These are phyloP conservation scores for Rhagonycha lutea DNA, from an alignment of 2,888 invertebrate species.

Conservation along the genomic window DNA sequence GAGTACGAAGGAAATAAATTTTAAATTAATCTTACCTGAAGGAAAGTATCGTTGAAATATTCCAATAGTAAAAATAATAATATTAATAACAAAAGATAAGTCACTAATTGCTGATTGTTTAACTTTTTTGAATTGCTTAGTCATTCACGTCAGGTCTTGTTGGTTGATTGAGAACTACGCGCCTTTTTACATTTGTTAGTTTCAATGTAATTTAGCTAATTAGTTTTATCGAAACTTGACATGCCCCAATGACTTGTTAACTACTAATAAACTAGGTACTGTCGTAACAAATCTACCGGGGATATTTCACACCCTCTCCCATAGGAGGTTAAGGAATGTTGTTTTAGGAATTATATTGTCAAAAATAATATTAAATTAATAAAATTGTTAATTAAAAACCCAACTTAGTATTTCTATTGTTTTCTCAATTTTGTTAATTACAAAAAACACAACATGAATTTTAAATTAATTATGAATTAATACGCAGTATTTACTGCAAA, in stretches of 20 bases:
- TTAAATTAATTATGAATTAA: too few relatives aligned
- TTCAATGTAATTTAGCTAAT: not conserved
- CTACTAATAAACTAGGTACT: not conserved
- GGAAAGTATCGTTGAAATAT: not conserved
- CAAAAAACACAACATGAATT: too few relatives aligned
- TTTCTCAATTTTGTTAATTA: not conserved
- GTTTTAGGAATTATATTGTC: not conserved
- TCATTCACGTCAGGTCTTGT: not conserved
- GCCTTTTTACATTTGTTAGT: not conserved
- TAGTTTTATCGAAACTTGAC: not conserved
- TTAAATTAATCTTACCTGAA: not conserved
- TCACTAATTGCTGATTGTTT: not conserved
- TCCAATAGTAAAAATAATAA: not conserved
- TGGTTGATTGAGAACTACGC: not conserved
- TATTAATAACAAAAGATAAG: not conserved
- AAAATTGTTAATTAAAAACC: not conserved
- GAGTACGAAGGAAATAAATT: not conserved
- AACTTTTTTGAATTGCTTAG: not conserved
- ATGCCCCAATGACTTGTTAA: not conserved
- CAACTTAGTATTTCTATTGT: not conserved
- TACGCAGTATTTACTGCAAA: too few relatives aligned
- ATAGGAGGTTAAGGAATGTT: not conserved
- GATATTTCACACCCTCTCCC: constrained; percentile 5
- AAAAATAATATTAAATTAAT: not conserved
- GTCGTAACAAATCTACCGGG: not conserved